Evolutionary conservation across 2,888 invertebrate genomes (phyloP), one percentile per base, ranked within the genome.

Genomic region (Lasioglossum malachurum): DNA sequence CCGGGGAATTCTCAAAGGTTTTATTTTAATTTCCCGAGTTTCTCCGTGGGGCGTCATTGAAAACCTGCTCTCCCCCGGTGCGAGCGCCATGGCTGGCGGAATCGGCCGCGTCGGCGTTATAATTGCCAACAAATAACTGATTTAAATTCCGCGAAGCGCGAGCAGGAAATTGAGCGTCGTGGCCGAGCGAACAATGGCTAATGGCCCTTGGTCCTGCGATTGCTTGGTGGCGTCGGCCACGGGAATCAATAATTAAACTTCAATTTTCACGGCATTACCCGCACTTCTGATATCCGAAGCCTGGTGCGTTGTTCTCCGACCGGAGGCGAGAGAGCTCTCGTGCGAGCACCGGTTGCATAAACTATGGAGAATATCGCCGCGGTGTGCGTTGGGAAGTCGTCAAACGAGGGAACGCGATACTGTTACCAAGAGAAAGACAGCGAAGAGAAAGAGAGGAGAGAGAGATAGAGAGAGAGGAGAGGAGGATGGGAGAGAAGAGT

Each of bases 101-200:
- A 31, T 31, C 31, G 64, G 31, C 16, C n/a, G 23, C 31, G 31
- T 31, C 64, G 64, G 31, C 31, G 27, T 31, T 12, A 49, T 38
- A 67, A 80, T 80, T 80, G 27, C 19, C 75, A 16, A 31, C 31
- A 19, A 79, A 46, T 57, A n/a, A 46, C 38, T 53, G 46, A 69
- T 78, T 78, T 38, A 78, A 69, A 67, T 71, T 71, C 69, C 23
- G 53, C 49, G 53, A 53, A 69, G 8, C 23, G 10, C 27, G 35
- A 38, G 27, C 12, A n/a, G 69, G 12, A 53, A 57, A 73, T 60
- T 73, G 16, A 4, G 8, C 35, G 41, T 12, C 73, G 49, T 49
- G 49, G 73, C 31, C 19, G 73, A 49, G 19, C n/a, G 49, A 46
- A 49, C 38, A 41, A 71, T 69, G 27, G 53, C 53, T 69, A 64